Base-by-base conservation (phyloP, 2,797 vertebrate genomes). In the Centroberyx gerrardi region DNA sequence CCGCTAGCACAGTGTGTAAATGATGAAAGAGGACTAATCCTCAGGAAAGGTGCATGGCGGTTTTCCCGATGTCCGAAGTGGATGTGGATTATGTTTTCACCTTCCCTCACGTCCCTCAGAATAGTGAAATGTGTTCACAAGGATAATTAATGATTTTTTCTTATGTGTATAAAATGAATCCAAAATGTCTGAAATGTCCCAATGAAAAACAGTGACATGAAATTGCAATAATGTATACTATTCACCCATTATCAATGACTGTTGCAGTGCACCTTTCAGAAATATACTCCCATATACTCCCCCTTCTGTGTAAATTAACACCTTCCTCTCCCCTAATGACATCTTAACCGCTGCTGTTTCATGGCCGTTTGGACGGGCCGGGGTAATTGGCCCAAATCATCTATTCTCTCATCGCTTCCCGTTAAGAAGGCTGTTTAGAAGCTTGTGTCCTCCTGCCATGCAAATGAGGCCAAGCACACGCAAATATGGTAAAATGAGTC, bases 331-430 rank as follows among this genome's bases (percentile, higher is more conserved):
- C 60, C 55, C 27, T 90, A 74, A 78, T 69, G 81, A 82, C 66
- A 73, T 66, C 53, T 68, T 63, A 78, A 85, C 64, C 54, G 58
- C 68, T n/a, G 31, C 69, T 33, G 69, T 67, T 62, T 78, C 61
- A 36, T 68, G 72, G 73, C 67, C 28, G 17, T 74, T 89, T 71
- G 68, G 68, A 78, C 4, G 9, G 68, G 68, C 76, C 4, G 9
- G 40, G 58, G 54, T 87, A 78, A 87, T 87, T 81, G 80, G 74
- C 62, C 75, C 46, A 80, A 76, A 84, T 90, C 58, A 78, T 81
- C 73, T 48, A 70, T 86, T 73, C 71, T 76, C 42, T 51, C 49
- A 33, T n/a, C 56, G 64, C 48, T 63, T 78, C 58, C 68, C 49
- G 44, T 55, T 33, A 74, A 60, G 44, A 36, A 70, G 64, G 29